Conservation (phyloP, 64 coral and sea anemone species). For the Dendrophyllia cribrosa region DNA sequence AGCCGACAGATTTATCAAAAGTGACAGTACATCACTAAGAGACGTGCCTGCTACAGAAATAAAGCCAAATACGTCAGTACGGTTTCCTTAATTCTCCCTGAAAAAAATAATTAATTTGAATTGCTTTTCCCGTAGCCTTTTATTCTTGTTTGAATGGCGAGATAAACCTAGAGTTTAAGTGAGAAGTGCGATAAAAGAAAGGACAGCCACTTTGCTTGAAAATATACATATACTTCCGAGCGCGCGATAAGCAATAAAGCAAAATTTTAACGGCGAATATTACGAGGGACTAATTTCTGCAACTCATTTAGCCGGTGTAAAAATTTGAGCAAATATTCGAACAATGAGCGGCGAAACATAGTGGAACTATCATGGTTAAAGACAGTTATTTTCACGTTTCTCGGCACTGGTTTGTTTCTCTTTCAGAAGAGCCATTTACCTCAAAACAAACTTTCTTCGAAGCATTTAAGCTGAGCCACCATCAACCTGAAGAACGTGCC, state of each 20-base stretch:
- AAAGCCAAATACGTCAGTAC: background rate
- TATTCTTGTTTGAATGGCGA: background rate
- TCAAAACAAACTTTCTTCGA: too few species aligned
- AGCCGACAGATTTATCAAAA: slow-evolving; percentile 26
- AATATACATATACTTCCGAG: background rate
- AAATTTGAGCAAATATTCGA: slow-evolving; percentile 18
- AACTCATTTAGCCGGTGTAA: background rate
- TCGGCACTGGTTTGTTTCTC: background rate
- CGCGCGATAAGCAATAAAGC: background rate
- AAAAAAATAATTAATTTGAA: slow-evolving; percentile 30
- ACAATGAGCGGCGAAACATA: background rate
- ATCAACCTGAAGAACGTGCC: too few species aligned
- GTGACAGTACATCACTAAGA: slow-evolving; percentile 9
- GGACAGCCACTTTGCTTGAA: slow-evolving; percentile 4
- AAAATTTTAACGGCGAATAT: background rate
- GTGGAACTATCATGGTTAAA: background rate
- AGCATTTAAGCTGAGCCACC: too few species aligned
- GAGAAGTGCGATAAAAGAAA: background rate
- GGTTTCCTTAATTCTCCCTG: background rate
- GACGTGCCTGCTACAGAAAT: background rate
- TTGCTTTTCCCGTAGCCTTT: background rate
- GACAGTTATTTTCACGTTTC: background rate
- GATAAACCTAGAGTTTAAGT: background rate
- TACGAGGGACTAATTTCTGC: background rate
- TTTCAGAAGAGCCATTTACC: too few species aligned